These are phyloP conservation scores for Furnarius figulus DNA, from an alignment of 2,113 vertebrate genomes.

Conservation along the genomic window DNA sequence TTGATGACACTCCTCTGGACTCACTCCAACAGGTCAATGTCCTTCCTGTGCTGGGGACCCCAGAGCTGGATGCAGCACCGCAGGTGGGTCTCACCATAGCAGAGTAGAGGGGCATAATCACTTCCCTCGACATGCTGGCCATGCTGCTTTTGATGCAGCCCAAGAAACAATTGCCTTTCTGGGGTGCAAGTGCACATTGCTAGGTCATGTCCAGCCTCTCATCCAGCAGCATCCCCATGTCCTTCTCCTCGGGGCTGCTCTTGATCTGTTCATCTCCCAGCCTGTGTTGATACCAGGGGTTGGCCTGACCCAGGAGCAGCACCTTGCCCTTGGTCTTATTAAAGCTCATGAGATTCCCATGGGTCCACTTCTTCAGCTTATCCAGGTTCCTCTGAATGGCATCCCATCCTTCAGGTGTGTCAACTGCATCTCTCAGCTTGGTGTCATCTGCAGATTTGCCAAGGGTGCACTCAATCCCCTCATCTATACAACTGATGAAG, in stretches of 20 bases:
- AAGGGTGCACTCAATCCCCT: background rate
- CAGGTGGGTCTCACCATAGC: background rate
- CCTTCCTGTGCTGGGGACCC: background rate
- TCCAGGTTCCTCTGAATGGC: background rate
- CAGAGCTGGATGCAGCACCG: background rate
- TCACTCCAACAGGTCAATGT: fast-evolving
- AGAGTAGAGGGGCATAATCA: background rate
- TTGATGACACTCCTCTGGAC: background rate
- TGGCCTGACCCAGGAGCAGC: background rate
- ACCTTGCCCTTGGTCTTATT: background rate
- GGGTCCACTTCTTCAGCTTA: background rate
- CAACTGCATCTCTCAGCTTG: background rate
- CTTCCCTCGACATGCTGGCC: background rate
- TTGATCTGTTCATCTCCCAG: background rate
- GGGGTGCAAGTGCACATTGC: background rate
- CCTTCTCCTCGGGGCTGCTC: fast-evolving
- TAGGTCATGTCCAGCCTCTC: background rate
- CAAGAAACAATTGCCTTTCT: background rate
- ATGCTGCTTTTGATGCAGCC: background rate
- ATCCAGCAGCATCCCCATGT: background rate
- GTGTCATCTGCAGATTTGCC: background rate
- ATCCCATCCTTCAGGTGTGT: background rate
- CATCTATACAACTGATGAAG: background rate
- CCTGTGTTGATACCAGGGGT: background rate
- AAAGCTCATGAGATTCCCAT: background rate